Percentiles rank a stretch among this genome's conserved stretches.
Conservation (phyloP, 2,797 vertebrate species). For the Paratrypauchen microcephalus region DNA sequence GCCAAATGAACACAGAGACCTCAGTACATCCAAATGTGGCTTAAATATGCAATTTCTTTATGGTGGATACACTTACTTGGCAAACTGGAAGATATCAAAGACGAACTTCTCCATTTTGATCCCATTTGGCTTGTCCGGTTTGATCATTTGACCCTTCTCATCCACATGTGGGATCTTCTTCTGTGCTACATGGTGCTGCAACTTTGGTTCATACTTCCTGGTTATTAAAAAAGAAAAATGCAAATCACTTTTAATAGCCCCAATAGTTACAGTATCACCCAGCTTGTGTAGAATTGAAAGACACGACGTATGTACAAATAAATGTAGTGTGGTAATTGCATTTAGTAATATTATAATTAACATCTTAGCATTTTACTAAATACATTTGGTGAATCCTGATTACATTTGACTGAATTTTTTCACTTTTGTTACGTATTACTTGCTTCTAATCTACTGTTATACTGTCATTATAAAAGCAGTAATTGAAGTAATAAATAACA, state of each 20-base stretch:
- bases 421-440: not conserved
- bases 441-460: not conserved
- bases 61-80: constrained; percentile 82
- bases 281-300: not conserved
- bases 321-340: not conserved
- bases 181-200: constrained; percentile 95
- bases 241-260: not conserved
- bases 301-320: not conserved
- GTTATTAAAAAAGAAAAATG: constrained; percentile 8
- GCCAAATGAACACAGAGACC: constrained; percentile 30
- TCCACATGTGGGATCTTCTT: constrained; percentile 95
- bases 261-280: not conserved
- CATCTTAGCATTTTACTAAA: not conserved
- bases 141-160: constrained; percentile 79
- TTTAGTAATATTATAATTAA: not conserved
- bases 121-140: constrained; percentile 94
- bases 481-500: not conserved
- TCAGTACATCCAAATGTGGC: constrained; percentile 5
- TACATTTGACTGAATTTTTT: not conserved
- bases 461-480: not conserved
- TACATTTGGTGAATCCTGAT: too few relatives aligned
- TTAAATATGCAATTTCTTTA: not conserved
- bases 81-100: constrained; percentile 98
- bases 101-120: constrained; percentile 99
- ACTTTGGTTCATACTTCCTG: constrained; percentile 87